Evolutionary conservation across 2,888 invertebrate species (phyloP), one percentile per base, ranked within the genome.

Genomic region (Chorisops tibialis): DNA sequence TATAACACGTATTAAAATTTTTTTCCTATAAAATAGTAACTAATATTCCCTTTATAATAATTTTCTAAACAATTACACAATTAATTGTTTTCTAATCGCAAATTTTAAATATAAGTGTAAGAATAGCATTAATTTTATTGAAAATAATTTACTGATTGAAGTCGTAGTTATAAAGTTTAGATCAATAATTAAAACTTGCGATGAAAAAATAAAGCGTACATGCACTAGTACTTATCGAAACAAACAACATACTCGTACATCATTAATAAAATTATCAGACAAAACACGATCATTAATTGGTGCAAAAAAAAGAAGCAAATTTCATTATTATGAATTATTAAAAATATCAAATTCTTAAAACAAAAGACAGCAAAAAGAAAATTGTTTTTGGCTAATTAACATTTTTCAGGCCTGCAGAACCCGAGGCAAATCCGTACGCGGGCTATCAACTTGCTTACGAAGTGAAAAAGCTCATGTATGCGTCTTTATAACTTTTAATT

Each of bases 391-490:
- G 83, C 82, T 87, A 81, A 85, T 80, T 82, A 87, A 87, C 82
- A 84, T 77, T 79, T 91, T 91, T 85, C 91, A 93, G 92, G 91
- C 86, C 86, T 82, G 84, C 86, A 80, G 88, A 87, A 79, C 90
- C 84, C 82, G 88, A 93, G 86, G 91, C 93, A 85, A 88, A 89
- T 82, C 89, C 91, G 85, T 94, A 93, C 86, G 92, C 93, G 85
- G 94, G 94, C 86, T 94, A 94, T 86, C 95, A 96, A 86, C 93
- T 96, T 84, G 95, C 96, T 87, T 96, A 96, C 88, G 96, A 96
- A 93, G 96, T 96, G 87, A 96, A 96, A 92, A 96, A 96, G 87
- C 93, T 96, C 88, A 96, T 96, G 96, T 96, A 95, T 88, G 92
- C 86, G 82, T 75, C 73, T 74, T 59, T 21, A 47, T 30, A 21